phyloP scores from a whole-genome alignment of 2,113 vertebrate species.

The Planiliza haematocheilus region DNA sequence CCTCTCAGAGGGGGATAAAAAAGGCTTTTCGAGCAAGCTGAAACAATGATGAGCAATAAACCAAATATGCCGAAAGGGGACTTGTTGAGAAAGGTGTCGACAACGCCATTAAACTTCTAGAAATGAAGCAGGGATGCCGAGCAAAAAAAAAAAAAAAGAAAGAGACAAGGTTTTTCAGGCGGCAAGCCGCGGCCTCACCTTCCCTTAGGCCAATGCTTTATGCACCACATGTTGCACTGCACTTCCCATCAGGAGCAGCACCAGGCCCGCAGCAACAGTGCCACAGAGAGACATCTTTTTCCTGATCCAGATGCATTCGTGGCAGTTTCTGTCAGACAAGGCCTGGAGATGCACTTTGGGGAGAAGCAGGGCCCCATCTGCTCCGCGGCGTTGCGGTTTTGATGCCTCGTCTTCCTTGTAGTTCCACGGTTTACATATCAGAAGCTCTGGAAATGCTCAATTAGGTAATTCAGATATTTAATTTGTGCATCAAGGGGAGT shows the following conservation, averaged over 20 bases:
- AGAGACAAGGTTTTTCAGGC: constrained; percentile 63
- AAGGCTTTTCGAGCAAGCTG: constrained; percentile 70
- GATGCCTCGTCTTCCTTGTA: constrained; percentile 53
- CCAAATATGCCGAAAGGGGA: constrained; percentile 63
- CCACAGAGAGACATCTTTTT: constrained; percentile 48
- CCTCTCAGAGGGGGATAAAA: constrained; percentile 69
- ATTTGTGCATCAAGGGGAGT: constrained; percentile 67
- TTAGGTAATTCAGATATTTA: constrained; percentile 72
- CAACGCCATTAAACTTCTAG: constrained; percentile 61
- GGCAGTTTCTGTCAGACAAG: constrained; percentile 62
- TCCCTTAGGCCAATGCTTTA: constrained; percentile 68
- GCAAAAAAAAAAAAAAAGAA: constrained; percentile 34
- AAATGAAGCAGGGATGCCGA: constrained; percentile 58
- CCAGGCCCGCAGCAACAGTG: constrained; percentile 33
- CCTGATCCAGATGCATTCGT: constrained; percentile 63
- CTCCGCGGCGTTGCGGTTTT: constrained; percentile 44
- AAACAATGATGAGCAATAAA: constrained; percentile 75
- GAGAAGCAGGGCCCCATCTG: constrained; percentile 71
- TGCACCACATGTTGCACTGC: constrained; percentile 68
- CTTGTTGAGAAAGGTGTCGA: constrained; percentile 71
- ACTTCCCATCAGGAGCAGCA: constrained; percentile 54
- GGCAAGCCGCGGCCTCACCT: constrained; percentile 54
- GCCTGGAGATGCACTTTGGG: constrained; percentile 68
- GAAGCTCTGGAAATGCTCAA: constrained; percentile 67
- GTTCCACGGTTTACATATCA: constrained; percentile 65